Evolutionary conservation across 2,888 invertebrate species (phyloP).

Genomic region (Oscheius onirici): DNA sequence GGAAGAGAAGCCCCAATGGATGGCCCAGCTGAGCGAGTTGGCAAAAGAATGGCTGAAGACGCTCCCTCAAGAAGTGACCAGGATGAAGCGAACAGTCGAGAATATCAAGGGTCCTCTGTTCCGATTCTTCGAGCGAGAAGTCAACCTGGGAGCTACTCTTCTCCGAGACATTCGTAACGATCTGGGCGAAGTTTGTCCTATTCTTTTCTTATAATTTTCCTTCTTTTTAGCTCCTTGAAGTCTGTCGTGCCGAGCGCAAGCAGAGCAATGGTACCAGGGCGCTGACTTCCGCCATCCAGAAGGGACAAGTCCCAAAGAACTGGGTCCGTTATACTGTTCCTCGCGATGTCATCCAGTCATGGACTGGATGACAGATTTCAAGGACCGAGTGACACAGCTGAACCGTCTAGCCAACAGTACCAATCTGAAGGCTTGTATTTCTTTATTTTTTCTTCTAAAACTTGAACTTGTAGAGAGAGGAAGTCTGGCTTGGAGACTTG

Average conservation of each 20-base stretch:
- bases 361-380: slow-evolving; percentile 98
- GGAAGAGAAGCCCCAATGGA: slow-evolving; percentile 85
- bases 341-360: slow-evolving; percentile 88
- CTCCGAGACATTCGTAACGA: slow-evolving; percentile 88
- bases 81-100: slow-evolving; percentile 90
- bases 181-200: slow-evolving; percentile 80
- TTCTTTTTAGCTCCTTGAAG: slow-evolving; percentile 78
- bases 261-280: slow-evolving; percentile 97
- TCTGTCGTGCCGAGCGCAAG: slow-evolving; percentile 95
- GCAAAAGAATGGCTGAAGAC: slow-evolving; percentile 91
- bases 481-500: slow-evolving; percentile 97
- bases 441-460: not conserved
- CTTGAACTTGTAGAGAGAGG: slow-evolving; percentile 80
- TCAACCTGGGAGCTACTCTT: slow-evolving; percentile 81
- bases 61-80: slow-evolving; percentile 79
- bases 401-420: slow-evolving; percentile 82
- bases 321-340: slow-evolving; percentile 97
- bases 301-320: slow-evolving; percentile 84
- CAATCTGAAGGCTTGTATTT: slow-evolving; percentile 49
- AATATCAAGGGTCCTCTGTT: slow-evolving; percentile 98
- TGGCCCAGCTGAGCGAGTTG: slow-evolving; percentile 91
- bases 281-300: slow-evolving; percentile 91
- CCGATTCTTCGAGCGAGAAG: slow-evolving; percentile 87
- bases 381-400: slow-evolving; percentile 89
- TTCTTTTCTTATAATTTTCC: not conserved